A percentile compares a stretch with the other conserved stretches of the same genome.
Evolutionary conservation across 2,113 vertebrate genomes (phyloP).

Genomic region (Rhombomys opimus): DNA sequence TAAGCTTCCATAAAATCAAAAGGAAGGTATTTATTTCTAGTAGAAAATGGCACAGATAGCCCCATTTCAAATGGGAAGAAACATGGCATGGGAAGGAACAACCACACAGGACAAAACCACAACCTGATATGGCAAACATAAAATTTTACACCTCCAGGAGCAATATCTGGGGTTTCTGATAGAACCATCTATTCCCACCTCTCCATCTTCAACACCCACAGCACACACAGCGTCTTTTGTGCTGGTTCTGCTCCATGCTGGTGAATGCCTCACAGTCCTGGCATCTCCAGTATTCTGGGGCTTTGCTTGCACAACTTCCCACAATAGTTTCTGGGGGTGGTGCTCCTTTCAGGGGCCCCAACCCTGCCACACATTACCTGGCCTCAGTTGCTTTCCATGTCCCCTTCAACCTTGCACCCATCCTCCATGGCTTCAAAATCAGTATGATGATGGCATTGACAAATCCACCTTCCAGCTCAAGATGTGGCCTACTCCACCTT

Average conservation of each 20-base stretch:
- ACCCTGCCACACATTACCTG: background rate
- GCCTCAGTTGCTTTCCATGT: background rate
- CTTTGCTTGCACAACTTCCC: background rate
- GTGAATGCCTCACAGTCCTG: background rate
- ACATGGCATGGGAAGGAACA: background rate
- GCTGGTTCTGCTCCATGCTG: background rate
- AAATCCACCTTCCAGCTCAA: background rate
- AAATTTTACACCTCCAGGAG: background rate
- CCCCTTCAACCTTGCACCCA: background rate
- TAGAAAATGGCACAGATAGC: background rate
- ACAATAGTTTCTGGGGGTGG: background rate
- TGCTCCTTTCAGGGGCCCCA: background rate
- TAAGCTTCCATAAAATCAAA: background rate
- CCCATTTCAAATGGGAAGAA: background rate
- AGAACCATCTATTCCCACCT: background rate
- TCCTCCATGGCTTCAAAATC: background rate
- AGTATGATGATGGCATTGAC: background rate
- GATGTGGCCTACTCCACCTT: background rate
- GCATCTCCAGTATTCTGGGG: background rate
- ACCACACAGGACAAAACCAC: background rate
- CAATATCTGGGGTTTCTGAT: background rate
- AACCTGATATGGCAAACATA: background rate
- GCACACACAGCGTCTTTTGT: background rate
- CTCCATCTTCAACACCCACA: background rate
- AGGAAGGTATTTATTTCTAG: background rate